phyloP scores from a whole-genome alignment of 2,113 vertebrate species.

The Candoia aspera region DNA sequence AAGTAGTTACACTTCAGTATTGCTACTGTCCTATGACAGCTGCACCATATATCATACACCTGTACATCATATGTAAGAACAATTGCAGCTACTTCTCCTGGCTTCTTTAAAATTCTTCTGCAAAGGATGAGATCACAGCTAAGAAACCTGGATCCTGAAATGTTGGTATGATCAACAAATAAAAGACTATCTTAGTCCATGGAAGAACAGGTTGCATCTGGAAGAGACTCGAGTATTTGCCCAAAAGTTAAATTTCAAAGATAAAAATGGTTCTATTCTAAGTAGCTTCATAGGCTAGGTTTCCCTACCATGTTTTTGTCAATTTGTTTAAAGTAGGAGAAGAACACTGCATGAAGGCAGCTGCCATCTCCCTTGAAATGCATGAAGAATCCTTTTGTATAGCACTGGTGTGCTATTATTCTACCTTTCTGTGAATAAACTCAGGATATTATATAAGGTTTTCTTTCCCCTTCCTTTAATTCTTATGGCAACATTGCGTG shows the following conservation, averaged over 20 bases:
- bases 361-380: neutral
- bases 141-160: slow-evolving; percentile 37
- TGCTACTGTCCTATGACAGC: neutral
- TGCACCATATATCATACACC: neutral
- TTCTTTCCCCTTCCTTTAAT: neutral
- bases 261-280: neutral
- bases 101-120: slow-evolving; percentile 7
- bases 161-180: slow-evolving; percentile 53
- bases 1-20: slow-evolving; percentile 49
- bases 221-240: neutral
- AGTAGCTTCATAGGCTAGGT: neutral
- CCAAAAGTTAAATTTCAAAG: slow-evolving; percentile 15
- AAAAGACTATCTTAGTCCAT: slow-evolving; percentile 7
- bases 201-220: slow-evolving; percentile 8
- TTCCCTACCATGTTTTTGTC: neutral
- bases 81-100: neutral
- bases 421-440: neutral
- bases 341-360: neutral
- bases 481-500: neutral
- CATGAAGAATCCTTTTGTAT: neutral
- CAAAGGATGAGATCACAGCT: slow-evolving; percentile 30
- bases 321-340: neutral
- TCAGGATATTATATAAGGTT: neutral
- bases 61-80: neutral
- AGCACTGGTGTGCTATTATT: neutral